Evolutionary conservation across 2,888 invertebrate genomes (phyloP).

Genomic region (Aspidiotus destructor): DNA sequence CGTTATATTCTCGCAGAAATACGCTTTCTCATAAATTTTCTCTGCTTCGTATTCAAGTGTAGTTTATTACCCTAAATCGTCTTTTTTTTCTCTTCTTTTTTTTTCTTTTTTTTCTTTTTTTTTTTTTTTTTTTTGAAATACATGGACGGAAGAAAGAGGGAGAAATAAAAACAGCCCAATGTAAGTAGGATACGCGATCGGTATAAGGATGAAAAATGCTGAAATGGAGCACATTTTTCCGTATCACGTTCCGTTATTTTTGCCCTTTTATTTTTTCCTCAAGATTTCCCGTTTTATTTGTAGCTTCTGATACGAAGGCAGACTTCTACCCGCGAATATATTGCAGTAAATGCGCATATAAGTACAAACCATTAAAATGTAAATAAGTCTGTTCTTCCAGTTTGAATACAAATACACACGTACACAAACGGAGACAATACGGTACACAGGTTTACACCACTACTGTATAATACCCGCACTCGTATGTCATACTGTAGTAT

Average conservation of each 20-base stretch:
- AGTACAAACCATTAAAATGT: conserved; percentile 32
- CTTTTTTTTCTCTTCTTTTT: neutral
- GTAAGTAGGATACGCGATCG: conserved; percentile 2
- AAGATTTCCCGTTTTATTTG: conserved; percentile 32
- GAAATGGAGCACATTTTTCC: conserved; percentile 32
- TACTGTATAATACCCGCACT: too few species aligned
- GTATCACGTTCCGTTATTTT: conserved; percentile 32
- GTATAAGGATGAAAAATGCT: conserved; percentile 32
- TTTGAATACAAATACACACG: conserved; percentile 13
- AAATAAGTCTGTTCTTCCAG: conserved; percentile 26
- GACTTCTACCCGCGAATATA: conserved; percentile 24
- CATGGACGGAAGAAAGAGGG: neutral
- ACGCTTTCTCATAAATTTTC: conserved; percentile 30
- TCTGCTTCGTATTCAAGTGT: conserved; percentile 31
- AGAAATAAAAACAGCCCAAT: neutral
- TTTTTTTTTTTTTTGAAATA: neutral
- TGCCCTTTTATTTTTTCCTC: conserved; percentile 33
- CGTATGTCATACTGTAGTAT: too few species aligned
- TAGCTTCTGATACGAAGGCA: conserved; percentile 28
- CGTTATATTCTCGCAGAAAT: conserved; percentile 28
- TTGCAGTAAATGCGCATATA: conserved; percentile 31
- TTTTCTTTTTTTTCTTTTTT: too few species aligned
- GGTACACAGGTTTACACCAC: too few species aligned
- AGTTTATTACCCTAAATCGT: conserved; percentile 32
- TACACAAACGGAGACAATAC: neutral